Evolutionary conservation across 2,797 vertebrate genomes (phyloP), one percentile per base, ranked within the genome.

Genomic region (Pangasius krempfi): DNA sequence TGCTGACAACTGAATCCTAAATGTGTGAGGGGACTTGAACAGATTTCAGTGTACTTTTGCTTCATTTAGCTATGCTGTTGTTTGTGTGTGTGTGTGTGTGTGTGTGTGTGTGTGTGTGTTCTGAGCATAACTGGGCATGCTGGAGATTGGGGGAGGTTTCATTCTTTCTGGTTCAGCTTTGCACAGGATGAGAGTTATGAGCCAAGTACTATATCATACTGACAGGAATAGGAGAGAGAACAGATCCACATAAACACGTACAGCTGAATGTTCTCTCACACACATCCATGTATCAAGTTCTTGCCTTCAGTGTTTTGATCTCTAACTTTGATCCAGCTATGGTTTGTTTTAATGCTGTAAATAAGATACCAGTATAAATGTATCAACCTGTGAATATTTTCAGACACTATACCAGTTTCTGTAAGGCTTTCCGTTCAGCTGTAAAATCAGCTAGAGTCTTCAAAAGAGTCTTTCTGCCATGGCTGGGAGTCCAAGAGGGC

Each of bases 121-220:
- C 27, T 44, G 60, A 58, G 20, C 12, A 30, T 70, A 83, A 33
- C 2, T 84, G 70, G 86, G 90, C n/a, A 88, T 92, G 92, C 91
- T 92, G 92, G 91, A 92, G 93, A 91, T 92, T 90, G 90, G 79
- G 12, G 83, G 90, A 89, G 50, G 89, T 91, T 93, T 92, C 91
- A 16, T 70, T 70, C n/a, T 22, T 68, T 50, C 64, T 84, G 64
- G 58, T 64, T 94, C 94, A 95, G 94, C 95, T 95, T 93, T 95
- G 94, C 95, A 95, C 95, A 93, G 94, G 95, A 93, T 94, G 93
- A 92, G 93, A 93, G 90, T 95, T 93, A 93, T 92, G 93, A 94
- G 92, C 92, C 80, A 91, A 93, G 92, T 90, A 91, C 90, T 93
- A 92, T 92, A 94, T 95, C 95, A 86, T 44, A 70, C 79, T 68